Evolutionary conservation across 2,797 vertebrate genomes (phyloP).

Genomic region (Gadopsis bispinosus): DNA sequence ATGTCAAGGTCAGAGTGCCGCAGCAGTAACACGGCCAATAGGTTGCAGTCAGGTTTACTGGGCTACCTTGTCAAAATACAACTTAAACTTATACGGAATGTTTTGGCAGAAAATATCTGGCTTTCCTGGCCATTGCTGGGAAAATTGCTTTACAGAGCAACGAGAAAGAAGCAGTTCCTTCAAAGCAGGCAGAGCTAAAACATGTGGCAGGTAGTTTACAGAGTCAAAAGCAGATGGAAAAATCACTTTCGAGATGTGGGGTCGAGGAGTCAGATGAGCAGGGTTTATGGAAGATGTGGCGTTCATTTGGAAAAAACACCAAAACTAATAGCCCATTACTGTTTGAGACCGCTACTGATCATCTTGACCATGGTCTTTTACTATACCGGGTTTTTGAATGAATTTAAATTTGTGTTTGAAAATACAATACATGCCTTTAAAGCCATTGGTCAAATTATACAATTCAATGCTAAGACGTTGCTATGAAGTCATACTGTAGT

Average conservation of each 20-base stretch:
- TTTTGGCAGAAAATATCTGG: not conserved
- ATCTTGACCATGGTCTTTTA: not conserved
- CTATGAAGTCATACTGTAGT: not conserved
- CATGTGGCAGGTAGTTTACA: constrained; percentile 22
- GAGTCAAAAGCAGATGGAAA: constrained; percentile 5
- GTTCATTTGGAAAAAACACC: constrained; percentile 7
- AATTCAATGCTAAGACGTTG: not conserved
- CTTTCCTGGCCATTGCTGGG: not conserved
- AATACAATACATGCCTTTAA: not conserved
- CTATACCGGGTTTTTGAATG: not conserved
- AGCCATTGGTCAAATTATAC: not conserved
- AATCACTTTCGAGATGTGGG: not conserved
- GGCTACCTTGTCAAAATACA: not conserved
- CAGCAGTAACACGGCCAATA: not conserved
- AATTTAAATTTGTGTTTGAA: not conserved
- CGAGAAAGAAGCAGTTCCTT: not conserved
- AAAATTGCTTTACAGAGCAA: not conserved
- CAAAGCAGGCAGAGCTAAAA: constrained; percentile 8
- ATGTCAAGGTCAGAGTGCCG: constrained; percentile 2
- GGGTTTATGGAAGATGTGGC: constrained; percentile 6
- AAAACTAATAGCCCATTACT: not conserved
- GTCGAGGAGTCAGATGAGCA: not conserved
- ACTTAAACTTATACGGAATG: not conserved
- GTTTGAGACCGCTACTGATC: constrained; percentile 2
- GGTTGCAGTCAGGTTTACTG: not conserved